Base-by-base conservation (phyloP, 2,888 invertebrate species). In the Epiblema foenella region DNA sequence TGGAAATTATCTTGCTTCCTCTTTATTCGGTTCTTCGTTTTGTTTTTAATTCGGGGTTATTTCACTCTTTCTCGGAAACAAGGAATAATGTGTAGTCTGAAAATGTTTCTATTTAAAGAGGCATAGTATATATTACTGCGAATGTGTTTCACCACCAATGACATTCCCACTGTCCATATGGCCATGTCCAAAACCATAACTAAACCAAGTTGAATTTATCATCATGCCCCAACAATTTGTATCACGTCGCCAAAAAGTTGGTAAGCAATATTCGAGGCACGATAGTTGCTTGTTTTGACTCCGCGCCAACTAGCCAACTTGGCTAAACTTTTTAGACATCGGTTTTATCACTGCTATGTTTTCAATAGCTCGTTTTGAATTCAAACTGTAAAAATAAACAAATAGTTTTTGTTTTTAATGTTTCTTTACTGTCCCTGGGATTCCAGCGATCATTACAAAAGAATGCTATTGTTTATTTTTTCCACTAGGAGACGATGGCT, bases 261-360 rank as follows among this genome's bases (percentile, higher is more conserved):
- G 64, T 51, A 64, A 69, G 65, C 70, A 70, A 65, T 54, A 70
- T 70, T 70, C 33, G 59, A n/a, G 42, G 42, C 59, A 10, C 52
- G 52, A 46, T 42, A 65, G 42, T 65, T 29, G 24, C 42, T 68
- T 54, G 68, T 68, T 70, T 70, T 70, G 70, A 65, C 33, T 17
- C 51, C 24, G 59, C 33, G 70, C 70, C 70, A 70, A 69, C 10
- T 49, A 49, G 46, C 33, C 29, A 63, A 69, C 42, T 64, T 58
- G 18, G 64, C 5, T 29, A 58, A 62, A 63, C 51, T 58, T 42
- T 59, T 58, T 33, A 20, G 54, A 17, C 17, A 54, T 54, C 52
- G 15, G 51, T 62, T 60, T 56, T 69, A 58, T 51, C 49, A 11
- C 15, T 33, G 62, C 33, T 33, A 51, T 29, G 49, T 51, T 62